These are phyloP conservation scores for Agrenia bidenticulata DNA, from an alignment of 2,888 invertebrate species.

Conservation along the genomic window DNA sequence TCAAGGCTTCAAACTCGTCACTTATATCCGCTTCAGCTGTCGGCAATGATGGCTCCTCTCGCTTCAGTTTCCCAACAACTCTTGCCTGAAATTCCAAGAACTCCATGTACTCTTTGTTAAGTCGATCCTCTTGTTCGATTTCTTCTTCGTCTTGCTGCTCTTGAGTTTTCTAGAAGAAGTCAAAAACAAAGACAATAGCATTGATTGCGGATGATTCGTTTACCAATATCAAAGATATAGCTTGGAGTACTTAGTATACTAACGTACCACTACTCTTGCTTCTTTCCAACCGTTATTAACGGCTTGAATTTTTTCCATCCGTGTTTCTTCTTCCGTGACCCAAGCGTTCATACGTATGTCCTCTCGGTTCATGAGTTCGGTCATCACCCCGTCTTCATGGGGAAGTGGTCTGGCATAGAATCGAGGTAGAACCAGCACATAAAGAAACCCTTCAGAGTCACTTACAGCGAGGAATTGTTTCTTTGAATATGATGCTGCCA, in stretches of 20 bases:
- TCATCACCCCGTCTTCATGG: constrained; percentile 41
- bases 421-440: constrained; percentile 44
- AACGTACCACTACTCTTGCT: constrained; percentile 14
- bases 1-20: constrained; percentile 41
- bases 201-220: not conserved
- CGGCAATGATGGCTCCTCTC: constrained; percentile 45
- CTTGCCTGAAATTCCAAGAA: constrained; percentile 46
- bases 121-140: constrained; percentile 38
- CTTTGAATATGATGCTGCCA: constrained; percentile 39
- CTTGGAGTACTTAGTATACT: too few species aligned
- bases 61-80: constrained; percentile 37
- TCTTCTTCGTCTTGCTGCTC: constrained; percentile 38
- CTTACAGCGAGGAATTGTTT: constrained; percentile 47
- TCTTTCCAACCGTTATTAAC: constrained; percentile 29
- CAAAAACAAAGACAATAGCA: constrained; percentile 31
- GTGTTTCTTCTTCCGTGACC: constrained; percentile 32
- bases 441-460: constrained; percentile 46
- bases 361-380: constrained; percentile 48
- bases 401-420: constrained; percentile 43
- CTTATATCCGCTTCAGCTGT: constrained; percentile 40
- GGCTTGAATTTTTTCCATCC: constrained; percentile 24
- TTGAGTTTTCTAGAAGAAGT: constrained; percentile 40
- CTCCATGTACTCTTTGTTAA: constrained; percentile 44
- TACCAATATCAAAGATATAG: constrained; percentile 1
- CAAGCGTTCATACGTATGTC: constrained; percentile 43